Base-by-base conservation (phyloP, 2,797 vertebrate genomes). In the Chromobotia macracanthus region DNA sequence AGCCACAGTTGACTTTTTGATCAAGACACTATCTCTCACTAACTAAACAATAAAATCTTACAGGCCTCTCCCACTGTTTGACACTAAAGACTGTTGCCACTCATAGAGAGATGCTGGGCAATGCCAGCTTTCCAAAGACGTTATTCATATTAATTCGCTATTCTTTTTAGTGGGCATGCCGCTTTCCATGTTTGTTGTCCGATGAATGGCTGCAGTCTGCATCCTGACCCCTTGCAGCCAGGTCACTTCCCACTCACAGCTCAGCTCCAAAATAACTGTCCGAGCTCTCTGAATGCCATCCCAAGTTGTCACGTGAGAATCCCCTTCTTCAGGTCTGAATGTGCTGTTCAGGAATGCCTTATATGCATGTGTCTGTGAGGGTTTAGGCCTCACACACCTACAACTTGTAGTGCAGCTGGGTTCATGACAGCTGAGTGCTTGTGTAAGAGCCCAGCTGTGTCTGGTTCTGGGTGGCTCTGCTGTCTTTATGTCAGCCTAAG, bases 351-450 rank as follows among this genome's bases (percentile, higher is more conserved):
- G 76, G 58, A 87, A 84, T 82, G 74, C 86, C 87, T 88, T 87
- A 89, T 89, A 88, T 81, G 86, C 82, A 85, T 87, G 72, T 84
- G 73, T 61, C 48, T 75, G 31, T 64, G 31, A 79, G 69, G n/a
- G 44, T 80, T 70, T 31, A 31, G 31, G 31, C 31, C 31, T 31
- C 5, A 5, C 31, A 31, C 31, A 3, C 31, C 31, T 5, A 31
- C 3, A 31, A 67, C 75, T 85, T 53, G 25, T 71, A 46, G 67
- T 77, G 75, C 75, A 69, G 79, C 56, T 78, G 73, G 76, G 80
- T 55, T 61, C 21, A 25, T 71, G 70, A 84, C 84, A 83, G 74
- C 77, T 80, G 78, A 83, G 75, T 61, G 51, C 72, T 80, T 75
- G 69, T 79, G 83, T 79, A 63, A 84, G 66, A 77, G 25, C 51